Conservation (phyloP, 2,888 invertebrate genomes). For the Lymantria monacha region DNA sequence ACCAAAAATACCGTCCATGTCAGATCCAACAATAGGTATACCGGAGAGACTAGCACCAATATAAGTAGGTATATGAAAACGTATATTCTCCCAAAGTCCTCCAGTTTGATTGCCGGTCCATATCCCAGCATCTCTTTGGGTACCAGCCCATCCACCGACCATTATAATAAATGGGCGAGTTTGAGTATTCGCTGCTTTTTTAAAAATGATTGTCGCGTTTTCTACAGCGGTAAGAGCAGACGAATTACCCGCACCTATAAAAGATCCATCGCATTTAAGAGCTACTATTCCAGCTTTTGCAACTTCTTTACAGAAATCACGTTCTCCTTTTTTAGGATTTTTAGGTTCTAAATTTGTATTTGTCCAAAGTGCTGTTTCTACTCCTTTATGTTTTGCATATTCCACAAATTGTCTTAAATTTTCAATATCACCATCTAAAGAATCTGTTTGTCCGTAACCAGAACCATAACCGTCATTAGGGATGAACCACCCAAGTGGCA, state of each 20-base stretch:
- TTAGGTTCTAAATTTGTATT: constrained; percentile 65
- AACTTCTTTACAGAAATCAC: constrained; percentile 67
- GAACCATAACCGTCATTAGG: constrained; percentile 75
- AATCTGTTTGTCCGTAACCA: constrained; percentile 71
- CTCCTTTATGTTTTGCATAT: constrained; percentile 58
- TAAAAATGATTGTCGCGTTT: constrained; percentile 58
- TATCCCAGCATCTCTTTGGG: constrained; percentile 67
- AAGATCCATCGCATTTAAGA: constrained; percentile 73
- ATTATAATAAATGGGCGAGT: constrained; percentile 63
- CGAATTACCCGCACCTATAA: constrained; percentile 72
- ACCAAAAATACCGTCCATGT: constrained; percentile 73
- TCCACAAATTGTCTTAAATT: constrained; percentile 62
- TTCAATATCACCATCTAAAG: constrained; percentile 64
- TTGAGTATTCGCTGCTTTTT: constrained; percentile 39
- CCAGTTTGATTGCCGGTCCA: constrained; percentile 74
- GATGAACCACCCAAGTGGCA: constrained; percentile 73
- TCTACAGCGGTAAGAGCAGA: constrained; percentile 67
- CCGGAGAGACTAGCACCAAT: constrained; percentile 72
- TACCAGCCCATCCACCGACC: constrained; percentile 76
- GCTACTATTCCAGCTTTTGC: constrained; percentile 60
- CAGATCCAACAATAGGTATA: constrained; percentile 66
- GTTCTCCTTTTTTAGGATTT: constrained; percentile 70
- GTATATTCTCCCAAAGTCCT: constrained; percentile 75
- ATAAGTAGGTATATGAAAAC: constrained; percentile 74
- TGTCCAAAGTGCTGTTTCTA: constrained; percentile 71